Percentiles rank a stretch among this genome's conserved stretches.
Conservation (phyloP, 2,888 invertebrate genomes). For the Himalopsyche tibetana region DNA sequence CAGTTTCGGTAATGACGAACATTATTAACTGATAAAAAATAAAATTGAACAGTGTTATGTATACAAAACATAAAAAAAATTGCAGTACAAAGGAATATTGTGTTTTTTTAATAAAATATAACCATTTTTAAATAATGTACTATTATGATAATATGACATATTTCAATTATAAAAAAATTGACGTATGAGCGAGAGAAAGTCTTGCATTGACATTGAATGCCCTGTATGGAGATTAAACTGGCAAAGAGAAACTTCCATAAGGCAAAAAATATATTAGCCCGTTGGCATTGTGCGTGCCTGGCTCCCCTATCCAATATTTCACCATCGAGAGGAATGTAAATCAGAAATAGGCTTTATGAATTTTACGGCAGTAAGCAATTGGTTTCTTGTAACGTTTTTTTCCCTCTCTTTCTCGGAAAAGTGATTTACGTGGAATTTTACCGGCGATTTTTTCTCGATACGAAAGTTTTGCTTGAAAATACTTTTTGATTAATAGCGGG, state of each 20-base stretch:
- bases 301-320: conserved; percentile 53
- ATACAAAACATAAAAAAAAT: too few species aligned
- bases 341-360: conserved; percentile 59
- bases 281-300: conserved; percentile 44
- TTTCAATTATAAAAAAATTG: not conserved
- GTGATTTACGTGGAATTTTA: conserved; percentile 39
- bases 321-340: conserved; percentile 59
- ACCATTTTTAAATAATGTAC: too few species aligned
- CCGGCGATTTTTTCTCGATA: conserved; percentile 40
- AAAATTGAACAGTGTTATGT: too few species aligned
- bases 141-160: too few species aligned
- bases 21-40: too few species aligned
- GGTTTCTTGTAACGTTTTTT: conserved; percentile 32
- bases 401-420: not conserved
- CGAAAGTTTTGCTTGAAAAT: conserved; percentile 16
- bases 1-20: too few species aligned
- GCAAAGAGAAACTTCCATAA: conserved; percentile 58
- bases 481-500: conserved; percentile 26
- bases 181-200: not conserved
- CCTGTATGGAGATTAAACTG: conserved; percentile 59
- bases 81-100: too few species aligned
- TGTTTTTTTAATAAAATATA: too few species aligned
- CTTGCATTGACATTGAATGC: conserved; percentile 50
- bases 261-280: conserved; percentile 53
- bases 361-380: conserved; percentile 47